Percentiles rank a stretch among this genome's conserved stretches.
Evolutionary conservation across 2,797 vertebrate genomes (phyloP).

Genomic region (Stomatorhinus walkeri): DNA sequence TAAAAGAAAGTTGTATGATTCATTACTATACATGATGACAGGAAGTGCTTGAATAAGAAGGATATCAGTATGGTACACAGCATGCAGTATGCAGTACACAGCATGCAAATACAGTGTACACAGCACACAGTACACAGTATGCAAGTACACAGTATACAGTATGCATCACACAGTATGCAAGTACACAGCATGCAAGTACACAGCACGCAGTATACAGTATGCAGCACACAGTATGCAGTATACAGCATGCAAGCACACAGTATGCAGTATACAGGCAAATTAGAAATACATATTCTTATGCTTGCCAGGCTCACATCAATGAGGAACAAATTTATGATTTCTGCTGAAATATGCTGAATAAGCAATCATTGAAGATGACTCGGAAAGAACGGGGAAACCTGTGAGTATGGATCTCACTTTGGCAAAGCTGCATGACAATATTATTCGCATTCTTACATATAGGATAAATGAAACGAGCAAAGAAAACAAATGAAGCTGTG

Average conservation of each 20-base stretch:
- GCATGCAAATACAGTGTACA: neutral
- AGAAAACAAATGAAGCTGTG: neutral
- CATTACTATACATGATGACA: neutral
- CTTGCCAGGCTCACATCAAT: neutral
- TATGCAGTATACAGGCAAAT: neutral
- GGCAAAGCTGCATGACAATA: neutral
- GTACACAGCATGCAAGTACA: neutral
- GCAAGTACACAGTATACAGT: neutral
- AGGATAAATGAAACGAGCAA: neutral
- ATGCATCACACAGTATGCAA: neutral
- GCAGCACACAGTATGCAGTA: neutral
- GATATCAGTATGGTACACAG: neutral
- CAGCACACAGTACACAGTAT: neutral
- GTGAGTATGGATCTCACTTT: neutral
- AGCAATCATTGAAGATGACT: neutral
- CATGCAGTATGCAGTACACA: neutral
- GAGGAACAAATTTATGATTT: neutral
- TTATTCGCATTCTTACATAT: neutral
- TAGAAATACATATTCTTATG: neutral
- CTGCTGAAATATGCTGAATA: neutral
- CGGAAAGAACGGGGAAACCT: neutral
- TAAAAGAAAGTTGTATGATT: neutral
- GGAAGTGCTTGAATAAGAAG: neutral
- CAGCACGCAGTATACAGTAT: neutral
- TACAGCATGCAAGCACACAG: neutral